Percentiles rank a stretch among this genome's conserved stretches.
Evolutionary conservation across 2,888 invertebrate genomes (phyloP).

Genomic region (Tipula helvola): DNA sequence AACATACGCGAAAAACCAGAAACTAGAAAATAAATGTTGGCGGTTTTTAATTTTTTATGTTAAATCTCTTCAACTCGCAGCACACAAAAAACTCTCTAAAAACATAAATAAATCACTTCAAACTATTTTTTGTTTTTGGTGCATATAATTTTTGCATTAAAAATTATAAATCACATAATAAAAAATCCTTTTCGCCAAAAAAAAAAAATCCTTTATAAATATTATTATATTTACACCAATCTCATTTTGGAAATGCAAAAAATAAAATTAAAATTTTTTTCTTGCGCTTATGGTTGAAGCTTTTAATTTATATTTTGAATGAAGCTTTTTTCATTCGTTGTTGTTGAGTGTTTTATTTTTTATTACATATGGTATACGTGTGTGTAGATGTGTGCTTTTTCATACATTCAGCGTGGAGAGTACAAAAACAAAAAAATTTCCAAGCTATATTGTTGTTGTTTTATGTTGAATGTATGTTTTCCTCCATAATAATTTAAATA

Average conservation of each 20-base stretch:
- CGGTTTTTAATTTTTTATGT: neutral
- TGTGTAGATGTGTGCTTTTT: neutral
- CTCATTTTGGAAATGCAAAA: neutral
- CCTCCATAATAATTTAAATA: slow-evolving; percentile 6
- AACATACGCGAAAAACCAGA: neutral
- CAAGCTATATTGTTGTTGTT: neutral
- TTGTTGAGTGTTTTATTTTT: neutral
- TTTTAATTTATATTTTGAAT: slow-evolving; percentile 4
- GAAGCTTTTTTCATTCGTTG: neutral
- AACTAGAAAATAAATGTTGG: neutral
- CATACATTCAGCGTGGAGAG: neutral
- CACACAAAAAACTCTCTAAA: neutral
- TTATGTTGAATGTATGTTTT: neutral
- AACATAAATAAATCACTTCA: neutral
- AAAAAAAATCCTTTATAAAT: neutral
- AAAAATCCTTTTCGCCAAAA: neutral
- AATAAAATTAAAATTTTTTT: neutral
- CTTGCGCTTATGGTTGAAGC: neutral
- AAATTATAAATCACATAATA: slow-evolving; percentile 4
- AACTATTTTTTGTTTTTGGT: neutral
- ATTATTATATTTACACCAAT: slow-evolving; percentile 4
- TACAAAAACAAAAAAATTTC: neutral
- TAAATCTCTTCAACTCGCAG: neutral
- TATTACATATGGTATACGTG: neutral
- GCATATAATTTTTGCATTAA: neutral